Conservation (phyloP, 2,888 invertebrate species). For the Acleris emargana region DNA sequence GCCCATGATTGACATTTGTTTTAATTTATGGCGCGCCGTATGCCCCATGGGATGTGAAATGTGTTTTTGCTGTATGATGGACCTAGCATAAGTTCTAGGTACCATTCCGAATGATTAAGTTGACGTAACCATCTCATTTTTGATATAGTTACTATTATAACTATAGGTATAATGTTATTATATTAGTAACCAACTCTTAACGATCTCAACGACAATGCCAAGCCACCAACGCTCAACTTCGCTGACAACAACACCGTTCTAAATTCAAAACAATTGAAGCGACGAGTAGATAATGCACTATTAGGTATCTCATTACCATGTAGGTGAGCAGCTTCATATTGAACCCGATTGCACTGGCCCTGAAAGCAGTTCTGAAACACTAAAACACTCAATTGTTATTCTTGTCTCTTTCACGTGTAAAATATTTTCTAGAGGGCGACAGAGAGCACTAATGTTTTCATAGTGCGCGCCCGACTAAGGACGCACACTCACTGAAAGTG, state of each 20-base stretch:
- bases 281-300: conserved; percentile 3
- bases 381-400: too few relatives aligned
- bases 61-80: too few relatives aligned
- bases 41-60: too few relatives aligned
- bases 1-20: too few relatives aligned
- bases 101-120: too few relatives aligned
- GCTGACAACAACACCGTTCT: neutral
- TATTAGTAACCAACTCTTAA: too few relatives aligned
- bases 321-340: conserved; percentile 6
- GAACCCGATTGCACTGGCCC: conserved; percentile 11
- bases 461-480: conserved; percentile 10
- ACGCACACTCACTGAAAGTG: conserved; percentile 7
- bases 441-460: neutral
- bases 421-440: neutral
- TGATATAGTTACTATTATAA: too few relatives aligned
- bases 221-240: neutral
- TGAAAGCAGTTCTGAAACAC: neutral
- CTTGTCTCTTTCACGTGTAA: too few relatives aligned
- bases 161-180: too few relatives aligned
- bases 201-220: neutral
- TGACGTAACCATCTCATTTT: too few relatives aligned
- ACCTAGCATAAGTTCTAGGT: too few relatives aligned
- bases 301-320: conserved; percentile 26
- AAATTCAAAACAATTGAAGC: conserved; percentile 17
- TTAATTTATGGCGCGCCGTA: too few relatives aligned